Evolutionary conservation across 64 coral and sea anemone genomes (phyloP).

Genomic region (Dendrophyllia cribrosa): DNA sequence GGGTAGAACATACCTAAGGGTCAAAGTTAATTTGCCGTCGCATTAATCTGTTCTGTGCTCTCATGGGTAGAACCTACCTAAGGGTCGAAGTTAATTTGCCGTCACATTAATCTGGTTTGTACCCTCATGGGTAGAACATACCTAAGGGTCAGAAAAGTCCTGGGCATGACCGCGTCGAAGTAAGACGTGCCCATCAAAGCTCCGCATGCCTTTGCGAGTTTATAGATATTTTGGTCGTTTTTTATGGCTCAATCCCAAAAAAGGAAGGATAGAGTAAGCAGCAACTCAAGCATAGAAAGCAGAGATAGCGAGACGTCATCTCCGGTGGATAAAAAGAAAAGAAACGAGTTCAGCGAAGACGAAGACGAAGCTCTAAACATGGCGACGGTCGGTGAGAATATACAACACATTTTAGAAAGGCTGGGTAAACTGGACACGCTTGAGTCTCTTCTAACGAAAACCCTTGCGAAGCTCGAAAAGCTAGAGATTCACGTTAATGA

Average conservation of each 20-base stretch:
- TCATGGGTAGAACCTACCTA: no score
- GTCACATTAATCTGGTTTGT: no score
- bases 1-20: no score
- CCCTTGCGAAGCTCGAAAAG: slow-evolving; percentile 3
- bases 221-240: background rate
- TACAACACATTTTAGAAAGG: background rate
- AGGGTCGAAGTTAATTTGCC: no score
- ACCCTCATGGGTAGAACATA: no score
- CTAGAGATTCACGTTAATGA: background rate
- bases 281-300: background rate
- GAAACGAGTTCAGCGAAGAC: background rate
- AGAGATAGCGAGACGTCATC: background rate
- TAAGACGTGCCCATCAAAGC: background rate
- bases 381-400: no score
- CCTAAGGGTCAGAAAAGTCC: no score
- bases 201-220: background rate
- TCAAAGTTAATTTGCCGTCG: no score
- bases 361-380: background rate
- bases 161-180: background rate
- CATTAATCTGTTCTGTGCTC: no score
- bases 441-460: slow-evolving; percentile 10
- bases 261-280: background rate
- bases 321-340: background rate
- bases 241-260: background rate
- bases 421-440: slow-evolving; percentile 13